A percentile compares a stretch with the other conserved stretches of the same genome.
These are phyloP conservation scores for Aphidius ervi DNA, from an alignment of 1,140 invertebrate genomes.

Conservation along the genomic window DNA sequence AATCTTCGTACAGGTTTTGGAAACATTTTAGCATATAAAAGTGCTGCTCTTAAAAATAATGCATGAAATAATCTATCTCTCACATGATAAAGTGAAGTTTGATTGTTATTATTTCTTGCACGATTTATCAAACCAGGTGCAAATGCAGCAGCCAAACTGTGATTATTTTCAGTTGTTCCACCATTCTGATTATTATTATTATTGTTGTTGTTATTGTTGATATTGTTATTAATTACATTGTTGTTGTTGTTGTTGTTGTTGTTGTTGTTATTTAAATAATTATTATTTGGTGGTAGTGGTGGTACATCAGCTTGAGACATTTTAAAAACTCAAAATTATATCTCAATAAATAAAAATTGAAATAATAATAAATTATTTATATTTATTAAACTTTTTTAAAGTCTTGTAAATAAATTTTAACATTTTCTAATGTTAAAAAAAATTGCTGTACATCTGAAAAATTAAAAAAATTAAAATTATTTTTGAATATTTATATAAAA, in stretches of 20 bases:
- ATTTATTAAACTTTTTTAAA: no score
- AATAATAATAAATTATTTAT: no score
- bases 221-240: constrained; percentile 7
- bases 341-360: no score
- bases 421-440: no score
- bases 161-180: constrained; percentile 40
- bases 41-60: constrained; percentile 85
- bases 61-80: constrained; percentile 93
- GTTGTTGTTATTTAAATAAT: constrained; percentile 1
- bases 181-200: constrained; percentile 41
- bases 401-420: no score
- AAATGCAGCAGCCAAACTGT: constrained; percentile 38
- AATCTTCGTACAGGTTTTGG: constrained; percentile 80
- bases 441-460: no score
- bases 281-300: neutral
- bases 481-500: no score
- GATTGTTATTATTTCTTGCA: constrained; percentile 42
- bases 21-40: constrained; percentile 86
- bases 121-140: constrained; percentile 39
- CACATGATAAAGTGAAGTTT: constrained; percentile 77
- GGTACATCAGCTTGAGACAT: constrained; percentile 10
- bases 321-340: no score
- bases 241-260: constrained; percentile 9
- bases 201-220: constrained; percentile 12
- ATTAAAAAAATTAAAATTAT: no score